Conservation (phyloP, 30 jellyfish, hydroid and myxozoan genomes). For the Hydractinia echinata region DNA sequence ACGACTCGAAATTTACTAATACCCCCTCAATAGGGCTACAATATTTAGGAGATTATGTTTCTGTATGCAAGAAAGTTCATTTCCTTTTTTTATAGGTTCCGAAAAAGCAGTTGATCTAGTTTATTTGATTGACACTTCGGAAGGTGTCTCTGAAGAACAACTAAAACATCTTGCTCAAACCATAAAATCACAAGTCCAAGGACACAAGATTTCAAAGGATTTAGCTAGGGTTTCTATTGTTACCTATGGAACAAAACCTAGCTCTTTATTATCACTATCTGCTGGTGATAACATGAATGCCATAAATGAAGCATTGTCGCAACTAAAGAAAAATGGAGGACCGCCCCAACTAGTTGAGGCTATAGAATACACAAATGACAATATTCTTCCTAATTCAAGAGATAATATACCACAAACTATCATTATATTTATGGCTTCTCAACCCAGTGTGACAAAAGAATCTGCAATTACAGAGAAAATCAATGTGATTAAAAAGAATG, state of each 20-base stretch:
- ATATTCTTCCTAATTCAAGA: not conserved
- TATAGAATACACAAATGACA: not conserved
- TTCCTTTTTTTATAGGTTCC: constrained; percentile 24
- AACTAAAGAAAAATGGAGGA: not conserved
- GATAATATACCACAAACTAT: not conserved
- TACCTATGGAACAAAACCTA: not conserved
- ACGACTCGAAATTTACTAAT: too few species aligned
- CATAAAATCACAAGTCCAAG: constrained; percentile 6
- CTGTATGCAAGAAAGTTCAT: not conserved
- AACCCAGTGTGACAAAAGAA: not conserved
- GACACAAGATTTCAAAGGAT: not conserved
- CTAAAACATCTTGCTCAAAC: not conserved
- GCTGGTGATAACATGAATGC: not conserved
- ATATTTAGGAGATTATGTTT: not conserved
- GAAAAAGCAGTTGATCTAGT: constrained; percentile 27
- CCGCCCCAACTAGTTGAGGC: not conserved
- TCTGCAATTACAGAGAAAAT: constrained; percentile 15
- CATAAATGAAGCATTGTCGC: not conserved
- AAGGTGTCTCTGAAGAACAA: constrained; percentile 17
- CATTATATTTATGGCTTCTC: not conserved
- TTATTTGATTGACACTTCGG: constrained; percentile 44
- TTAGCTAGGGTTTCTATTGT: constrained; percentile 7
- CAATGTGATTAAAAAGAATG: constrained; percentile 22
- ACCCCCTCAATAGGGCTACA: too few species aligned
- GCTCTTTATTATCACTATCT: not conserved